These are phyloP conservation scores for Tyto alba DNA, from an alignment of 2,113 vertebrate species.

Conservation along the genomic window DNA sequence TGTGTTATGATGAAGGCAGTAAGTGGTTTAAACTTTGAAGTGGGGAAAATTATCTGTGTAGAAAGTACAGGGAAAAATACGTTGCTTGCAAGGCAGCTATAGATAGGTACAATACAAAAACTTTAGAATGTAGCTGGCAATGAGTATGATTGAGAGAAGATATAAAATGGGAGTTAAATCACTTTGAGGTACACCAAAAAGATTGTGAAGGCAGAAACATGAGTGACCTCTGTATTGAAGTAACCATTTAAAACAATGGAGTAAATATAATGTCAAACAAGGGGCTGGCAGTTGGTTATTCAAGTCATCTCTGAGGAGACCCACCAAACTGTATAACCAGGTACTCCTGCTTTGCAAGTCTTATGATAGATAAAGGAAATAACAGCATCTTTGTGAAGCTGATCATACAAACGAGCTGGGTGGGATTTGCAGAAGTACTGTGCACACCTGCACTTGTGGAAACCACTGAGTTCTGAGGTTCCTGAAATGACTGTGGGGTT, in stretches of 20 bases:
- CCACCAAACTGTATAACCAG: background rate
- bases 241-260: background rate
- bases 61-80: background rate
- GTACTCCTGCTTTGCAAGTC: background rate
- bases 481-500: background rate
- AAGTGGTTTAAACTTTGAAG: background rate
- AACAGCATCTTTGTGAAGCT: background rate
- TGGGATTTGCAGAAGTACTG: background rate
- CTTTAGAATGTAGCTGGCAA: background rate
- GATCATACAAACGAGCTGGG: background rate
- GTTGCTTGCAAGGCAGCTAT: background rate
- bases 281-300: background rate
- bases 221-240: background rate
- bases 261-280: background rate
- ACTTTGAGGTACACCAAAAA: background rate
- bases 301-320: background rate
- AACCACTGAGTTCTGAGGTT: background rate
- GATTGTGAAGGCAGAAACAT: background rate
- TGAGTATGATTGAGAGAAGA: background rate
- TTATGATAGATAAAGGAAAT: background rate
- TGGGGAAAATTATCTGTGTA: background rate
- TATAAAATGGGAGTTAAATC: background rate
- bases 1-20: background rate
- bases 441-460: background rate
- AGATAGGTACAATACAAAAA: background rate